A percentile compares a stretch with the other conserved stretches of the same genome.
These are phyloP conservation scores for Epistrophe eligans DNA, from an alignment of 2,888 invertebrate species.

Conservation along the genomic window DNA sequence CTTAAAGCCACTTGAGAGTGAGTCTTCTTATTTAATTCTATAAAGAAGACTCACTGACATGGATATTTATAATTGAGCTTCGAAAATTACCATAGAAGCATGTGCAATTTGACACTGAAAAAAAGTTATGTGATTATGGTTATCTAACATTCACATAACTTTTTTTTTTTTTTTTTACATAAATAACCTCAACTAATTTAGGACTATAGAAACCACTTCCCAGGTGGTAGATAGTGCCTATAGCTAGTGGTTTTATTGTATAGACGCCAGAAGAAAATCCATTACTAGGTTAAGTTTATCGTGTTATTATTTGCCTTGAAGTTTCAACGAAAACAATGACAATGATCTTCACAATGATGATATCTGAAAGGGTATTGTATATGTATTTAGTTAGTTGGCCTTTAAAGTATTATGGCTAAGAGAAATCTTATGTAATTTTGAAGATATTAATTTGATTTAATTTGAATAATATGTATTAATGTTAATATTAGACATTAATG, in stretches of 20 bases:
- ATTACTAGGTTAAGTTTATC: constrained; percentile 72
- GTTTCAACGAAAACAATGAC: constrained; percentile 44
- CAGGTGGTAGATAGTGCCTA: background rate
- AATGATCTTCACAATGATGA: constrained; percentile 55
- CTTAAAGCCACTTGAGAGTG: background rate
- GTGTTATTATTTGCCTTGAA: constrained; percentile 48
- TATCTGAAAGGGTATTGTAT: background rate
- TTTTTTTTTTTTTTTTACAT: too few relatives aligned
- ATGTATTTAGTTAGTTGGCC: background rate
- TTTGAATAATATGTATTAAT: too few relatives aligned
- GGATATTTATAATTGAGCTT: constrained; percentile 67
- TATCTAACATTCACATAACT: constrained; percentile 43
- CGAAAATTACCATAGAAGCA: constrained; percentile 47
- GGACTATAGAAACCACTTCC: constrained; percentile 29
- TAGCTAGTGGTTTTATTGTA: background rate
- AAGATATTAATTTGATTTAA: too few relatives aligned
- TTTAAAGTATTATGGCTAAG: background rate
- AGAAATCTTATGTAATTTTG: too few relatives aligned
- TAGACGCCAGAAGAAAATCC: constrained; percentile 30
- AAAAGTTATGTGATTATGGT: constrained; percentile 25
- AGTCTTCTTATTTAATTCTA: constrained; percentile 2
- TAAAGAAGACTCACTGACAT: constrained; percentile 60
- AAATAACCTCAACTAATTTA: constrained; percentile 54
- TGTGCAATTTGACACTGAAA: constrained; percentile 8
- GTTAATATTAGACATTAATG: too few relatives aligned